Base-by-base conservation (phyloP, 2,113 vertebrate genomes). In the Dromas ardeola region DNA sequence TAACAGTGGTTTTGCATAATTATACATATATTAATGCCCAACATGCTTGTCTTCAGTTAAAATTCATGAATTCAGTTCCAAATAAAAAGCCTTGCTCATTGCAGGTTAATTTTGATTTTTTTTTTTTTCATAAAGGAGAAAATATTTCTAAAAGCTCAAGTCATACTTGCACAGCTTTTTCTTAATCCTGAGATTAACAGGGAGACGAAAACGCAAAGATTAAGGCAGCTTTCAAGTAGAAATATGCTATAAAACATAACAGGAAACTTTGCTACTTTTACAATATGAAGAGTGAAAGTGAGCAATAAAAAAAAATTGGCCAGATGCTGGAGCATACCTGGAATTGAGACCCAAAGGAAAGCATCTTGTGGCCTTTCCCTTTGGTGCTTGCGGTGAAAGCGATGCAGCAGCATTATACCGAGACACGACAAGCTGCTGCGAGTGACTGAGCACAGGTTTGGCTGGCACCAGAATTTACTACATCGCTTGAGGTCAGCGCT, bases 1-100 rank as follows among this genome's bases (percentile, higher is more conserved):
- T 96, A 95, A 97, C 71, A 94, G 86, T 72, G 67, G 63, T 42
- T 97, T 97, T 97, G 97, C 98, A 98, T 98, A 98, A 97, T 96
- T 86, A 74, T 71, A 85, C 96, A 92, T 91, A 92, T 86, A 97
- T 97, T 97, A 98, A 95, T 97, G 92, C 89, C 95, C 80, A 92
- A 92, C 76, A 56, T 76, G 81, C 59, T 93, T 63, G 81, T 95
- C 97, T 96, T 92, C 95, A 89, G 94, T 97, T 97, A 95, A 97
- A 97, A 98, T 97, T 98, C 86, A 98, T 97, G 84, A 98, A 95
- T 97, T 97, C 95, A 29, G 78, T 85, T 91, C 92, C 89, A 97
- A 98, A 97, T 93, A 97, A 97, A 97, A 98, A 96, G 49, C 82
- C 94, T 88, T 96, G 95, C 92, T 96, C 71, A 26, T 66, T 69